A percentile compares a stretch with the other conserved stretches of the same genome.
These are phyloP conservation scores for Microtus richardsoni DNA, from an alignment of 2,113 vertebrate genomes.

Conservation along the genomic window DNA sequence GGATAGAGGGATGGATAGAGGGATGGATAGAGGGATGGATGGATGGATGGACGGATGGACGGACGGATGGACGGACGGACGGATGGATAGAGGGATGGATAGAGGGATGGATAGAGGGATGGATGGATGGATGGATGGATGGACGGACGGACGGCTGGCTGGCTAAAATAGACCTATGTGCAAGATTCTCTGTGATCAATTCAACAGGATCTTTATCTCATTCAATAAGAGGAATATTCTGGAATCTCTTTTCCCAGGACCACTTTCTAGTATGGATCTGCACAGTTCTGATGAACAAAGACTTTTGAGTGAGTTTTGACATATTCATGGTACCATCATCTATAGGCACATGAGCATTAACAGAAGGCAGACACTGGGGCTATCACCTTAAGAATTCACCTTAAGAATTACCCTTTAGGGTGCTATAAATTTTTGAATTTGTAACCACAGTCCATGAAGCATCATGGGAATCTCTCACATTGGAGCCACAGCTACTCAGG, in stretches of 20 bases:
- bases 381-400: neutral
- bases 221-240: neutral
- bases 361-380: neutral
- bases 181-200: neutral
- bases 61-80: too few species aligned
- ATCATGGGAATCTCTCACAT: neutral
- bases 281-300: neutral
- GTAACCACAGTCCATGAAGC: neutral
- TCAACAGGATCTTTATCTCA: neutral
- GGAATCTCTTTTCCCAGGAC: neutral
- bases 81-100: too few species aligned
- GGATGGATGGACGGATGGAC: too few species aligned
- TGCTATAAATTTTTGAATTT: neutral
- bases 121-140: too few species aligned
- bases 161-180: neutral
- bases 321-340: neutral
- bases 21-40: too few species aligned
- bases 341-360: neutral
- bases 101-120: too few species aligned
- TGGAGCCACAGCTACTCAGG: neutral
- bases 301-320: neutral
- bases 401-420: neutral
- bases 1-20: too few species aligned
- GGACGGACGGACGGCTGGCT: rapidly evolving
- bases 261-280: neutral